Base-by-base conservation (phyloP, 1,140 invertebrate genomes). In the Dendrolimus punctatus region DNA sequence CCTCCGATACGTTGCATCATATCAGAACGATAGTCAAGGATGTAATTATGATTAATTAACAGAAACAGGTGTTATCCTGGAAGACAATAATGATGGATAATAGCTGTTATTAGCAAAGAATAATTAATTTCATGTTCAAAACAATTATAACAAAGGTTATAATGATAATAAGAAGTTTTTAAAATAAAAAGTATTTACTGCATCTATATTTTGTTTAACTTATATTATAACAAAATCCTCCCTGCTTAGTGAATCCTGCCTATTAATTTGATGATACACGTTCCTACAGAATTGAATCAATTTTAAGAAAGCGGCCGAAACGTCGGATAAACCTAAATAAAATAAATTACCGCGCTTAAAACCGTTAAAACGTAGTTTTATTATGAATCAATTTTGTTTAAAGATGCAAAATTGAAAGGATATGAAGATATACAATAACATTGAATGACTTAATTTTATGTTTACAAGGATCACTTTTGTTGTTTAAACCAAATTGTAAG, bases 11-110 rank as follows among this genome's bases (percentile, higher is more conserved):
- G 49, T 68, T 71, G 44, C 58, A 46, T 55, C 64, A 73, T 67
- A 64, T 66, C 60, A 65, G 47, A 60, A 55, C 46, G 46, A 52
- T 54, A 55, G 52, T 58, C 53, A 60, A 52, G 44, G 40, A n/a
- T 49, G 55, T 61, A 47, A 51, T 59, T 54, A 53, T 53, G 55
- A 66, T 47, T 72, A 71, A 63, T 64, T 57, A 68, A 62, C 64
- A 57, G 55, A 70, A 66, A 65, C 73, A 82, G 76, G 77, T 76
- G 60, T 76, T 73, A 82, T 71, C 80, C 80, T 80, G 82, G 79
- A 76, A 77, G 82, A 85, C 82, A 85, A 85, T 85, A 85, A 85
- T 83, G 77, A 75, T 68, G 74, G 75, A 74, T 77, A 80, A 84
- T 84, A 84, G 76, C 77, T 70, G 69, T 67, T 60, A 48, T 80